Evolutionary conservation across 1,140 invertebrate genomes (phyloP), one percentile per base, ranked within the genome.

Genomic region (Caerostris darwini): DNA sequence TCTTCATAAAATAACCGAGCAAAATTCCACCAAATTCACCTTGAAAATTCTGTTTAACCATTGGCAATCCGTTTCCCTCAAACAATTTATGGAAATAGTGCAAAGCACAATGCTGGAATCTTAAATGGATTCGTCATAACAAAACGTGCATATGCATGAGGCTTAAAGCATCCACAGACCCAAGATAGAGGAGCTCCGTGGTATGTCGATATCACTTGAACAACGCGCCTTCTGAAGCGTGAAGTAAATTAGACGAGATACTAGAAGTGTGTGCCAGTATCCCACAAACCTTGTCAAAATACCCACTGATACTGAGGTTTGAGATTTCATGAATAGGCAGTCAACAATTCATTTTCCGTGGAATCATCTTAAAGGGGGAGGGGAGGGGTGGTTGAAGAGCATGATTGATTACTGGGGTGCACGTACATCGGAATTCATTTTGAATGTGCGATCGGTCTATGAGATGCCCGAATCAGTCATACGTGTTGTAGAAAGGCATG

Each of bases 321-420:
- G 69, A 50, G 69, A 77, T 77, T 77, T 77, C 69, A 77, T 77
- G 69, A 77, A 77, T 77, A 77, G 69, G 69, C 69, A 77, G 69
- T 77, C 69, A 77, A 77, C 69, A 77, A 77, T 77, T 77, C 69
- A 77, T 77, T 77, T 77, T 77, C 19, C 69, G 69, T 53, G 34
- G 69, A 34, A 77, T 53, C 69, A 77, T 14, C 8, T 77, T 19
- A n/a, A n/a, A n/a, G n/a, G n/a, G n/a, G 10, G 69, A 50, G 50
- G 8, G n/a, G n/a, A n/a, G 2, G 34, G 34, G 34, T 1, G 61
- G 14, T 77, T 34, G 19, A 7, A 50, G 71, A 12, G 8, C 12
- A 77, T 77, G 71, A 77, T 77, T 77, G 71, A 77, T 77, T 77
- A 50, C 71, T 77, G 71, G 5, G 19, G 6, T 12, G 71, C 71